A percentile compares a stretch with the other conserved stretches of the same genome.
Evolutionary conservation across 2,888 invertebrate genomes (phyloP).

Genomic region (Nomada flava): DNA sequence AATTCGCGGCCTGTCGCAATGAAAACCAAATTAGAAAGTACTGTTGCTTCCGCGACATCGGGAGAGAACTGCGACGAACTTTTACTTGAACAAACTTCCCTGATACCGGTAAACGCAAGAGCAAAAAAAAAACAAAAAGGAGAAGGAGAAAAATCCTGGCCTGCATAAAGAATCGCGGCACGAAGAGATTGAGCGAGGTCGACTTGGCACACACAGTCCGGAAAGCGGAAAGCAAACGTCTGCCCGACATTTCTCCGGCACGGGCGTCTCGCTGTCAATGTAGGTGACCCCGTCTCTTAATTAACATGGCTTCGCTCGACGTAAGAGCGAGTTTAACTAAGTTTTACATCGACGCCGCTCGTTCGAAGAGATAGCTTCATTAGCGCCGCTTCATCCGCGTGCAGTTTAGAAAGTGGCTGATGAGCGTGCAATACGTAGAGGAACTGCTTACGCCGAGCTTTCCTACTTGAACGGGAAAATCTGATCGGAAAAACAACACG

Average conservation of each 20-base stretch:
- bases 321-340: conserved; percentile 74
- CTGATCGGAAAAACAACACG: neutral
- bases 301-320: conserved; percentile 74
- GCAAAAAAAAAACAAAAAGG: neutral
- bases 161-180: neutral
- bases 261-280: conserved; percentile 72
- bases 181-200: conserved; percentile 1
- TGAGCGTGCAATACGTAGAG: conserved; percentile 60
- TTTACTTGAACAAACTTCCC: conserved; percentile 9
- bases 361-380: conserved; percentile 77
- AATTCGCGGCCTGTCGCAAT: neutral
- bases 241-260: conserved; percentile 68
- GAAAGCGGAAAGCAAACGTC: conserved; percentile 59
- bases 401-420: conserved; percentile 67
- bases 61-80: conserved; percentile 2
- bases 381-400: conserved; percentile 77
- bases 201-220: neutral
- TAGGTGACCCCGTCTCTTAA: conserved; percentile 81
- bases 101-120: neutral
- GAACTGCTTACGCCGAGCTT: conserved; percentile 38
- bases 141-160: neutral
- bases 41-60: neutral
- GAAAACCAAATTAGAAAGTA: conserved; percentile 52
- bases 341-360: conserved; percentile 72
- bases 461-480: conserved; percentile 30